Evolutionary conservation across 2,113 vertebrate genomes (phyloP), one percentile per base, ranked within the genome.

Genomic region (Embiotoca jacksoni): DNA sequence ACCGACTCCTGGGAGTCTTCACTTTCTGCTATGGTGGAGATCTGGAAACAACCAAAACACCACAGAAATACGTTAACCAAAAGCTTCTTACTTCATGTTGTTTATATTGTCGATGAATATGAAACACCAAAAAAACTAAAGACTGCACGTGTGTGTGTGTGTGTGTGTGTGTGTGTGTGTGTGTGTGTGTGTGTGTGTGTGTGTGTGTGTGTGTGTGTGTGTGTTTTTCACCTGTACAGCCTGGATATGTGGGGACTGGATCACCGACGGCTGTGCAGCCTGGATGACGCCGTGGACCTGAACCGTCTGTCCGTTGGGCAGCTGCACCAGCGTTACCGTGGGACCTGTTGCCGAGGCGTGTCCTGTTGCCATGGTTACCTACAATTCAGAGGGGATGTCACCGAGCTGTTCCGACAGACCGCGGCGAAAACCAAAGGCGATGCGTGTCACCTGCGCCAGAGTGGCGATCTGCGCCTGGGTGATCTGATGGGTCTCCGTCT

Each of bases 211-310:
- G 35, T 41, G 30, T 50, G 15, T 37, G 13, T 33, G 53, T 76
- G 16, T 16, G 61, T 67, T 11, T 59, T 86, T 92, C 92, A 99
- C 98, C 95, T 99, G 98, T 68, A 99, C 96, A 61, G 98, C 94
- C 88, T 99, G 98, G 89, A 99, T 94, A 89, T 99, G 98, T 73
- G 98, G 98, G 82, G 97, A 97, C 91, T 99, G 98, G 92, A 99
- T 99, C 71, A 99, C 98, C 49, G 98, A 99, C 0, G 97, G 97
- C 92, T 99, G 98, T 39, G 98, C 97, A 32, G 97, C 96, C 93
- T 99, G 98, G 92, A 99, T 99, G 85, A 99, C 98, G 16, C 97
- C 97, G 41, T 99, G 98, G 77, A 99, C 98, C 94, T 99, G 98
- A 77, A 99, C 97, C 0, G 98, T 99, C 92, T 99, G 98, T 78